Base-by-base conservation (phyloP, 23 tunicate species). In the Corella eumyota region DNA sequence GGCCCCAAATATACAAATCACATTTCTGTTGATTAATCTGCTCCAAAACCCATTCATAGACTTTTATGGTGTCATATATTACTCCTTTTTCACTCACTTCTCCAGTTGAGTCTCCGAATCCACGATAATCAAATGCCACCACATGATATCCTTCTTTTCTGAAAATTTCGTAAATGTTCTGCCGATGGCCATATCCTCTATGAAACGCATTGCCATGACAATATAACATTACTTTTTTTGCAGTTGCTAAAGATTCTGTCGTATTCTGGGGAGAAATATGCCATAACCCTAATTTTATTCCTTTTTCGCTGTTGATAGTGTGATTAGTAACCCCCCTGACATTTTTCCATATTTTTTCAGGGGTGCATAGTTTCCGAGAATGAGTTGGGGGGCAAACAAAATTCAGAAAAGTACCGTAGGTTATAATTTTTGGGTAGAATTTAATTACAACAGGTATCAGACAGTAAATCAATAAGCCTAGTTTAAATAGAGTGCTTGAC, bases 81-180 rank as follows among this genome's bases (percentile, higher is more conserved):
- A 75, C 64, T 2, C 96, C 88, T 2, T 66, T 47, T 62, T 88
- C 87, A 22, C 72, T 25, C 3, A 78, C 78, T 57, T 55, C 60
- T 1, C 96, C 96, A 34, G 75, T 56, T 17, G 96, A 88, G 50
- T 88, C 96, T 36, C 96, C 96, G 61, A 58, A 88, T 2, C 96
- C 96, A 35, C 96, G 38, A 50, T 88, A 88, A 40, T 88, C 96
- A 55, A 88, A 88, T 1, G 96, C 52, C 34, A 88, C 58, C 6
- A 78, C 76, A 56, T 75, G 83, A 61, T 50, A 88, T 7, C 80
- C 81, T 23, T 34, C 36, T 2, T 40, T 49, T 28, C 61, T 58
- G 0, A 88, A 40, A 13, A 78, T 9, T 0, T 56, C 29, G 40
- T 77, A 78, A 6, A 78, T 35, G 3, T 59, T 26, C 9, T 49